Percentiles rank a stretch among this genome's conserved stretches.
These are phyloP conservation scores for Enteromius argenteus DNA, from an alignment of 2,797 vertebrate genomes.

Conservation along the genomic window DNA sequence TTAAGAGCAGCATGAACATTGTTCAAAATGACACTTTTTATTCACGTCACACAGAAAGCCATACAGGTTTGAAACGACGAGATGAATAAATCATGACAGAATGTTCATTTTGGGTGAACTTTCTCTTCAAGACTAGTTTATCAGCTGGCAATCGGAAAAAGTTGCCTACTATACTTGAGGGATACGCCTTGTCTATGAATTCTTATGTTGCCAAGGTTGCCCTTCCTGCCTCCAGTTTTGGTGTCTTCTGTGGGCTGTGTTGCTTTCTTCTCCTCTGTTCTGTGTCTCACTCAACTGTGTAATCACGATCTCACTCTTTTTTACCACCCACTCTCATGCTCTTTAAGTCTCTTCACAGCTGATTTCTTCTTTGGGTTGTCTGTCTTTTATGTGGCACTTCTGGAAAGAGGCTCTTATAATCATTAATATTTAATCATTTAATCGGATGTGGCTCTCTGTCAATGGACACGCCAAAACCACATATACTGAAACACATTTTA, in stretches of 20 bases:
- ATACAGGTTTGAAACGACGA: background rate
- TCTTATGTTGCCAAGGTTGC: constrained; percentile 18
- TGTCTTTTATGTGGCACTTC: constrained; percentile 69
- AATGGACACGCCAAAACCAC: background rate
- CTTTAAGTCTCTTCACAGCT: constrained; percentile 61
- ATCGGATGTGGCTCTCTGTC: constrained; percentile 11
- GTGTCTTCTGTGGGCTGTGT: constrained; percentile 44
- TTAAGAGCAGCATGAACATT: background rate
- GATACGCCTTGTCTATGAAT: background rate
- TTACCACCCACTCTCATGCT: constrained; percentile 51
- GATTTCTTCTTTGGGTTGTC: constrained; percentile 58
- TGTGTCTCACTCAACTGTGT: constrained; percentile 38
- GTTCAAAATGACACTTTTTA: background rate
- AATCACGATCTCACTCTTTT: constrained; percentile 20
- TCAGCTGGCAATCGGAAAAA: background rate
- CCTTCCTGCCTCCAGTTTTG: constrained; percentile 20
- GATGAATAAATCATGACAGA: background rate
- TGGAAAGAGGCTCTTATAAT: constrained; percentile 72
- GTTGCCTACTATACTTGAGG: background rate
- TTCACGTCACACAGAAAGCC: background rate
- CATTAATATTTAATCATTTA: constrained; percentile 65
- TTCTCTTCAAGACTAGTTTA: background rate
- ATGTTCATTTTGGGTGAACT: background rate
- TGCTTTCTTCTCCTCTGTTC: constrained; percentile 50
- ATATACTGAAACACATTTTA: background rate